These are phyloP conservation scores for Drosophila oshimai DNA, from an alignment of 1,140 invertebrate genomes.

Conservation along the genomic window DNA sequence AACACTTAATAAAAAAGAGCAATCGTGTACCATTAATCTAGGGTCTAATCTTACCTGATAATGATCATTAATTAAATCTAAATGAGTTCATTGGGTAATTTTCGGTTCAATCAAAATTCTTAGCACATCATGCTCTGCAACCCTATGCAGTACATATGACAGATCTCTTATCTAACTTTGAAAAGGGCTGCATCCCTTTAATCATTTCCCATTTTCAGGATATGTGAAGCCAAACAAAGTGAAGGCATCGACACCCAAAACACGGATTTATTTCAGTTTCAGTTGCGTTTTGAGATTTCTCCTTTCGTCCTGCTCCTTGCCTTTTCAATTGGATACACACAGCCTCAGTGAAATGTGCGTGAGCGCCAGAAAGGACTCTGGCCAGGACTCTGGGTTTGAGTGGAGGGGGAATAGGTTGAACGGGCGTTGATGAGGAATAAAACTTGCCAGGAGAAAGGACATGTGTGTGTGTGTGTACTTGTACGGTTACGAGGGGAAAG, in stretches of 20 bases:
- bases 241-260: conserved; percentile 35
- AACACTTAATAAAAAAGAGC: too few relatives aligned
- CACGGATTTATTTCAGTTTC: conserved; percentile 69
- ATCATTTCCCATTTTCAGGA: conserved; percentile 27
- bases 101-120: background rate
- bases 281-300: conserved; percentile 66
- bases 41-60: background rate
- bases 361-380: conserved; percentile 10
- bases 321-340: conserved; percentile 67
- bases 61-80: conserved; percentile 4
- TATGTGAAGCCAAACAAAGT: conserved; percentile 22
- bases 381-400: conserved; percentile 12
- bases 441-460: conserved; percentile 33
- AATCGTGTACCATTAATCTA: background rate
- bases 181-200: conserved; percentile 24
- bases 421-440: conserved; percentile 60
- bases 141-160: background rate
- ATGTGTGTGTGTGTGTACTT: conserved; percentile 33
- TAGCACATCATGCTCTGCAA: background rate
- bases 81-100: conserved; percentile 5
- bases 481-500: conserved; percentile 44
- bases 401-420: conserved; percentile 22
- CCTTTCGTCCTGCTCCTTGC: conserved; percentile 1
- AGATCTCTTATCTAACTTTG: conserved; percentile 19
- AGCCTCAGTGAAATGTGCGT: conserved; percentile 30